phyloP scores from a whole-genome alignment of 2,888 invertebrate species.

The Metalampra italica region DNA sequence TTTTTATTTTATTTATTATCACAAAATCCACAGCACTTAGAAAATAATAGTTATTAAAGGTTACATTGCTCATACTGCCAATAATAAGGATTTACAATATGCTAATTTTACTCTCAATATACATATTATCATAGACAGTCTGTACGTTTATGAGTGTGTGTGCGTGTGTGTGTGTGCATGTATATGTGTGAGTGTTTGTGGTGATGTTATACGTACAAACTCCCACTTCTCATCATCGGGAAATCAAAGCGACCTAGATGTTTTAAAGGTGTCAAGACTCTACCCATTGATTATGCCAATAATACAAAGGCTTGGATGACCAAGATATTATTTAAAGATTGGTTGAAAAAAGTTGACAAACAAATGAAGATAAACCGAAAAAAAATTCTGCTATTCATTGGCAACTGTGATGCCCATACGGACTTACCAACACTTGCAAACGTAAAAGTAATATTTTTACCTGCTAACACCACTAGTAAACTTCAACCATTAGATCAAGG shows the following conservation, averaged over 20 bases:
- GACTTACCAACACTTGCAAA: constrained; percentile 1
- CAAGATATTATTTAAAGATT: constrained; percentile 9
- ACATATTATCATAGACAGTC: too few species aligned
- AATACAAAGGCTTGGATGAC: constrained; percentile 15
- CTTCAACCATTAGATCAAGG: constrained; percentile 17
- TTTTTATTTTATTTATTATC: too few species aligned
- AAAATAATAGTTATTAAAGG: too few species aligned
- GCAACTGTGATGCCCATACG: constrained; percentile 14
- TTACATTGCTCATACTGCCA: too few species aligned
- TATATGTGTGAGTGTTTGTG: too few species aligned
- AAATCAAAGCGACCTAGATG: constrained; percentile 16
- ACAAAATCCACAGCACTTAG: too few species aligned
- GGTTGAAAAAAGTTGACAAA: constrained; percentile 13
- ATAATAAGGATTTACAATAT: too few species aligned
- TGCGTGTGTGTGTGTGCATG: too few species aligned
- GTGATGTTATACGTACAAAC: constrained; percentile 8
- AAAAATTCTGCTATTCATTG: constrained; percentile 14
- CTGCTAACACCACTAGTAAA: constrained; percentile 14
- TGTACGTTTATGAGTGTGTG: too few species aligned
- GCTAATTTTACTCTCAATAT: too few species aligned
- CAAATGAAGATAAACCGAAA: constrained; percentile 8
- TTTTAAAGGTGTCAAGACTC: constrained; percentile 12
- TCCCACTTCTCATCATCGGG: constrained; percentile 10
- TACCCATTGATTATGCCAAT: constrained; percentile 8
- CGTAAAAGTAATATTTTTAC: constrained; percentile 12